Evolutionary conservation across 1,140 invertebrate genomes (phyloP).

Genomic region (Mylabris phalerata): DNA sequence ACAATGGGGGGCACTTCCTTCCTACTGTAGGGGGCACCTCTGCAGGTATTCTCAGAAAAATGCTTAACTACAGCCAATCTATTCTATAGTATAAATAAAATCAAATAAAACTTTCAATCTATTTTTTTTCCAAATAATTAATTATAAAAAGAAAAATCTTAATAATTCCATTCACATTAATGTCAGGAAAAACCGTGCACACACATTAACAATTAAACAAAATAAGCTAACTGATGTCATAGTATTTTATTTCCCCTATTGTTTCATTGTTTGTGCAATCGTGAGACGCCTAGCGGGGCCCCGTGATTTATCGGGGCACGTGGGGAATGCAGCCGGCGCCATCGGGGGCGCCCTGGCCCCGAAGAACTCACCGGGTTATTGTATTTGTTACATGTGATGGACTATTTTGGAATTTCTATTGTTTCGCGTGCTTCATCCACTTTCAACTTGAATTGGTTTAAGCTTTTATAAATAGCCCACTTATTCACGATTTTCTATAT

Average conservation of each 20-base stretch:
- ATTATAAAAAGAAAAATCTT: conserved; percentile 8
- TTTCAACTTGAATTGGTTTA: not conserved
- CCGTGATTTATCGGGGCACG: conserved; percentile 43
- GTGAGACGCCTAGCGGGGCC: conserved; percentile 40
- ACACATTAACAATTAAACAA: conserved; percentile 40
- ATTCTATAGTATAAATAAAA: not conserved
- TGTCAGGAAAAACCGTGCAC: conserved; percentile 16
- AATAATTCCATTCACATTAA: not conserved
- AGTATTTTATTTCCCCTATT: conserved; percentile 43
- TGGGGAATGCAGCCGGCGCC: conserved; percentile 43
- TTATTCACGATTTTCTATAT: not conserved
- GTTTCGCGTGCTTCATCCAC: conserved; percentile 30
- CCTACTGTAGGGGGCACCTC: conserved; percentile 28
- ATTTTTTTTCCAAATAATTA: not conserved
- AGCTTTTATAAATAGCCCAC: not conserved
- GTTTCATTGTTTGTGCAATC: conserved; percentile 43
- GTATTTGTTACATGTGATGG: conserved; percentile 33
- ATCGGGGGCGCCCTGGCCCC: conserved; percentile 35
- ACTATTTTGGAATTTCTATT: conserved; percentile 41
- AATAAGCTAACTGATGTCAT: conserved; percentile 42
- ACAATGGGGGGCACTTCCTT: conserved; percentile 32
- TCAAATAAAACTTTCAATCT: not conserved
- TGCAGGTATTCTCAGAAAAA: conserved; percentile 28
- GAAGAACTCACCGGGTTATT: conserved; percentile 20
- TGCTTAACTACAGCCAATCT: conserved; percentile 7